Evolutionary conservation across 2,797 vertebrate species (phyloP), one percentile per base, ranked within the genome.

Genomic region (Arctocebus calabarensis): DNA sequence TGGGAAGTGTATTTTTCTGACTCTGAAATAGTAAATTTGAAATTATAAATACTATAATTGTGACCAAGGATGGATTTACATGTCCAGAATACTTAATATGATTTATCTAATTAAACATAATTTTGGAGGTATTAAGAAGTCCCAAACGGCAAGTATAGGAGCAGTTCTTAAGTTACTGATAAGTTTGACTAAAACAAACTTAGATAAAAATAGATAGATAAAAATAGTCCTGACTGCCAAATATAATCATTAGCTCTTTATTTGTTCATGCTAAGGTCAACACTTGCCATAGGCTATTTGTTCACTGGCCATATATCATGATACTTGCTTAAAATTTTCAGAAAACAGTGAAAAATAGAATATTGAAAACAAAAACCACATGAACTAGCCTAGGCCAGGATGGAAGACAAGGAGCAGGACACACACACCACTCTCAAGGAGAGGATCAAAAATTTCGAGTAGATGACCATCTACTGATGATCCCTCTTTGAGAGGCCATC

Each of bases 21-120:
- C 23, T 94, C 82, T 62, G 73, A 94, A 93, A 91, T 22, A 66
- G 32, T 57, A 88, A 91, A 82, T 64, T 61, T 74, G 1, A 37
- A 90, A 88, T 73, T 61, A 75, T 45, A 88, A 74, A 40, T 73
- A 71, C 32, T 29, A 12, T 90, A 61, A 61, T 93, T 92, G 23
- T 73, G 45, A 23, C 11, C 37, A 81, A 87, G 34, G 61, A 75
- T 94, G 7, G 91, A 92, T 75, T 62, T 77, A 92, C 25, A 94
- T 45, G 84, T 86, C 32, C 88, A 97, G 66, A 95, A 96, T 95
- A 95, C 52, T 37, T 96, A 91, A 73, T 84, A 84, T 97, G 91
- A 96, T 85, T 91, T 92, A 43, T 48, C 9, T 32, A 62, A 86
- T 90, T 93, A 74, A 92, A 90, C 88, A 81, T 71, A 52, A 85